Conservation (phyloP, 2,888 invertebrate genomes). For the Stratiomys singularior region DNA sequence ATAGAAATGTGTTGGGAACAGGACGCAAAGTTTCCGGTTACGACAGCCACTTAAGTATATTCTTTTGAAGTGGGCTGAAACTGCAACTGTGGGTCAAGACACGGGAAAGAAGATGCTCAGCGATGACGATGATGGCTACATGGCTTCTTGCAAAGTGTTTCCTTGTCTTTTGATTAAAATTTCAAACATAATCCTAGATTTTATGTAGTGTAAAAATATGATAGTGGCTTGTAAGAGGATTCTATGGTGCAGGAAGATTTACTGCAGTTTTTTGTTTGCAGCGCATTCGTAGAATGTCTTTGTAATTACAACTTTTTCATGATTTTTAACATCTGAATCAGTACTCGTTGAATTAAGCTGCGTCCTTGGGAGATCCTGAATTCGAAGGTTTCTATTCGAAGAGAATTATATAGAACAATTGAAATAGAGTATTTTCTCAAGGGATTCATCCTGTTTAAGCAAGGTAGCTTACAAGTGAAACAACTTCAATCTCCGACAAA, state of each 20-base stretch:
- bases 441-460: too few relatives aligned
- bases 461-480: too few relatives aligned
- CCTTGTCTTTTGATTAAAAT: constrained; percentile 31
- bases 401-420: too few relatives aligned
- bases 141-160: constrained; percentile 3
- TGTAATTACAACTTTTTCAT: too few relatives aligned
- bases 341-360: too few relatives aligned
- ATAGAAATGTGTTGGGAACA: constrained; percentile 5
- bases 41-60: constrained; percentile 6
- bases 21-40: constrained; percentile 13
- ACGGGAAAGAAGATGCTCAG: neutral
- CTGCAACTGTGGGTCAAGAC: neutral
- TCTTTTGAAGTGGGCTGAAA: neutral
- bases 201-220: constrained; percentile 36
- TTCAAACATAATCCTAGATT: constrained; percentile 11
- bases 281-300: too few relatives aligned
- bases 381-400: too few relatives aligned
- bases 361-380: too few relatives aligned
- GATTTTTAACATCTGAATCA: too few relatives aligned
- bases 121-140: neutral
- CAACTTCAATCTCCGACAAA: too few relatives aligned
- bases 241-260: neutral
- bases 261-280: neutral
- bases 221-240: constrained; percentile 10
- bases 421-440: too few relatives aligned